Evolutionary conservation across 2,797 vertebrate species (phyloP), one percentile per base, ranked within the genome.

Genomic region (Enteromius anoplus): DNA sequence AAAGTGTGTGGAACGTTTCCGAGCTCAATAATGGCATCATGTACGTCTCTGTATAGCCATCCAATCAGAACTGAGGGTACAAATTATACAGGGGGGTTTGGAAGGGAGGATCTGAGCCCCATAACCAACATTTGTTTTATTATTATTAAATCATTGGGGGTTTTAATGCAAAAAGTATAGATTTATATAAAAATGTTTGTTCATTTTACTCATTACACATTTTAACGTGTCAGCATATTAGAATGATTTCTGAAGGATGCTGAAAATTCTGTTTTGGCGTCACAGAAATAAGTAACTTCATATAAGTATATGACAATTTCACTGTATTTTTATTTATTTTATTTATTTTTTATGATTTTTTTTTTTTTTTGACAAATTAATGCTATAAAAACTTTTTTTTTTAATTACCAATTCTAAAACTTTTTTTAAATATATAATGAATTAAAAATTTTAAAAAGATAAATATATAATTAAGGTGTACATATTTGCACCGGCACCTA

Each of bases 1-100:
- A 89, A 86, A 53, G 42, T 75, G 58, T 86, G 40, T 80, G 73
- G 81, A 86, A 85, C 78, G 58, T 86, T 89, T 84, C 81, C 58
- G 65, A 75, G 75, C 75, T 69, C 64, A 37, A 40, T 45, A 71
- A 66, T 86, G 85, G 86, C 83, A 85, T 88, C 87, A 88, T 37
- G 29, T 53, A 75, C 34, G 51, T 60, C 65, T 58, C 29, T 34
- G n/a, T 26, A 26, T 21, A 21, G 21, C 40, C 40, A 7, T 32
- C 85, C 77, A 86, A 83, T 88, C 80, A 85, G 83, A 78, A 42
- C 45, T 3, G 68, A 78, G 34, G 32, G 6, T 26, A 21, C 2
- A 5, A 26, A 37, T 10, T 66, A 23, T 12, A 12, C 51, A 14
- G 19, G 65, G 32, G 32, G 26, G 21, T 17, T 29, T 29, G 12